Evolutionary conservation across 1,140 invertebrate species (phyloP), one percentile per base, ranked within the genome.

Genomic region (Branchinecta lynchi): DNA sequence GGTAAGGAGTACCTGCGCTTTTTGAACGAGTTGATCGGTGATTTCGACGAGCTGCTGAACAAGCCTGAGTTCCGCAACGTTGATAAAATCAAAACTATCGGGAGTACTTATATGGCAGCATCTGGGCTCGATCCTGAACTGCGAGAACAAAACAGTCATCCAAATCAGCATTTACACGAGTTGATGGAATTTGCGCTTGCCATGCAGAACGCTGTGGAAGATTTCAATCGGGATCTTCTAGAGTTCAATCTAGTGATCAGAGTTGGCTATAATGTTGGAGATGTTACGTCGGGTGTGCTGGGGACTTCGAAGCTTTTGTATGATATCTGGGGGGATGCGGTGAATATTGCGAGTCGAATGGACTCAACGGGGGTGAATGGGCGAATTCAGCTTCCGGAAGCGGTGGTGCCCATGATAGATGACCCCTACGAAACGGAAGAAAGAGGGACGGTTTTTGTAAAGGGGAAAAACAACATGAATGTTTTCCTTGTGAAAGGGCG

Each of bases 71-170:
- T 92, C 75, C 84, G 86, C 51, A 87, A 91, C 69, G 90, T 98
- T 1, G 94, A 97, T 77, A 98, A 98, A 79, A 98, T 98, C 71
- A 98, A 98, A 77, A 98, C 95, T 0, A 98, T 98, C 71, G 95
- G 94, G 6, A 90, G 90, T 72, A 96, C 93, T 0, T 97, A 95
- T 74, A 98, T 98, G 95, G 94, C 93, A 3, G 95, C 95, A 0
- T 93, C 92, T 70, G 95, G 95, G 0, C 78, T 98, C 15, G 93
- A 95, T 80, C 87, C 89, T 0, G 82, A 85, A 71, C 81, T 86
- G 71, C 74, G 82, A 7, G 72, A 74, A 44, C 66, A 76, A 21
- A 83, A 82, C 71, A 81, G 84, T 77, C 82, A 87, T 67, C 83
- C 86, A 0, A 79, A 90, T 74, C 84, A 87, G 60, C 93, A 96